A percentile compares a stretch with the other conserved stretches of the same genome.
These are phyloP conservation scores for Fragum whitleyi DNA, from an alignment of 2,888 invertebrate genomes.

Conservation along the genomic window DNA sequence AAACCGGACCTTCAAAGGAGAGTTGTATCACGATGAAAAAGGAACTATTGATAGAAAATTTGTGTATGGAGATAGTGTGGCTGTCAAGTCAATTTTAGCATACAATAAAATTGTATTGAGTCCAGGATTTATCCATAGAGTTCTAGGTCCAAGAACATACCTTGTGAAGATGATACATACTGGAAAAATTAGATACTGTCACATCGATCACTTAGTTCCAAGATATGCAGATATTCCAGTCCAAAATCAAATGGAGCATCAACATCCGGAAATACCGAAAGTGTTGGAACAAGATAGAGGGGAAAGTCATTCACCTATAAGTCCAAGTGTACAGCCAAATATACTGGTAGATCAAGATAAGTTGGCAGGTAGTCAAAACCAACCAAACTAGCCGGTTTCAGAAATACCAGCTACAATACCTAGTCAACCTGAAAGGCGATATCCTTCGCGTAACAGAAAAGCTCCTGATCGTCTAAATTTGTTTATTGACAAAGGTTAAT, in stretches of 20 bases:
- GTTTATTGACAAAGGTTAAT: not conserved
- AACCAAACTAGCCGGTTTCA: not conserved
- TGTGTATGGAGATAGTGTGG: not conserved
- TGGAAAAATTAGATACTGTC: conserved; percentile 3
- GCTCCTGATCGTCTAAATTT: conserved; percentile 10
- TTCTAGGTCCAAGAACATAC: conserved; percentile 1
- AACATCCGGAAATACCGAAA: not conserved
- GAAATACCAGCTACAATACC: not conserved
- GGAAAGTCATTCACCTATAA: not conserved
- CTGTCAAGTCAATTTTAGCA: conserved; percentile 12
- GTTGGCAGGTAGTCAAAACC: not conserved
- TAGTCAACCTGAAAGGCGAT: conserved; percentile 1
- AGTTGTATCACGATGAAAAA: conserved; percentile 17
- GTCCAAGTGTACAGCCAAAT: not conserved
- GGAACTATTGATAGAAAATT: not conserved
- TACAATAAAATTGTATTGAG: conserved; percentile 8
- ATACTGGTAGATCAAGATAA: not conserved
- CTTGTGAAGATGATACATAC: conserved; percentile 21
- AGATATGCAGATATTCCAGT: conserved; percentile 5
- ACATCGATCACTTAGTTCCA: not conserved
- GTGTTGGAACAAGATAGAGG: not conserved
- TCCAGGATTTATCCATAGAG: not conserved
- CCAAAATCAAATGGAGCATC: not conserved
- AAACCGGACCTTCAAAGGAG: conserved; percentile 10
- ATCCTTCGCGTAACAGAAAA: conserved; percentile 5